Conservation (phyloP, 2,113 vertebrate species). For the Rhea americana region DNA sequence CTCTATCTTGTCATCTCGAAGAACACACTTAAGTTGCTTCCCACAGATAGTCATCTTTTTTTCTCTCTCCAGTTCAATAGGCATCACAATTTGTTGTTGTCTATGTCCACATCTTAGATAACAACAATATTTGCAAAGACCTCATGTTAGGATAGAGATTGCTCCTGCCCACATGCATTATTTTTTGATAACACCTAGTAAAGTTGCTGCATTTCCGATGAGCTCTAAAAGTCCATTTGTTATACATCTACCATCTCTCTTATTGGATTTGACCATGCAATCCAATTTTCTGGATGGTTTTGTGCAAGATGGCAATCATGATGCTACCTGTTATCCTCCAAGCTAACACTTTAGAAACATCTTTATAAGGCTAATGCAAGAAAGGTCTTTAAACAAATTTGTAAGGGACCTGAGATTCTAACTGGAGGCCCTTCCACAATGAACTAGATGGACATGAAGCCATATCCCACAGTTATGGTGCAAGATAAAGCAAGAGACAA, state of each 20-base stretch:
- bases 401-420: not conserved
- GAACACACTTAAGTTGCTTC: not conserved
- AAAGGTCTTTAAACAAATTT: not conserved
- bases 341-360: not conserved
- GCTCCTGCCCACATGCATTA: not conserved
- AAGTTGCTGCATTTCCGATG: not conserved
- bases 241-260: not conserved
- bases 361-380: not conserved
- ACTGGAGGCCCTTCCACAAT: not conserved
- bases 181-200: not conserved
- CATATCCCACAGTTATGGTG: not conserved
- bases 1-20: not conserved
- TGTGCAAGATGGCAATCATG: not conserved
- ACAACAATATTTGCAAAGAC: not conserved
- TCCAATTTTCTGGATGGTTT: not conserved
- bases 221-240: not conserved
- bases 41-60: not conserved
- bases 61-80: not conserved
- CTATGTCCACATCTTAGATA: not conserved
- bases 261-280: not conserved
- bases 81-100: not conserved
- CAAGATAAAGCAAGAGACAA: not conserved
- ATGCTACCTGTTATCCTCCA: not conserved
- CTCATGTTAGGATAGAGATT: not conserved
- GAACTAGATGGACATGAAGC: not conserved